A percentile compares a stretch with the other conserved stretches of the same genome.
phyloP scores from a whole-genome alignment of 2,888 invertebrate species.

The Tyria jacobaeae region DNA sequence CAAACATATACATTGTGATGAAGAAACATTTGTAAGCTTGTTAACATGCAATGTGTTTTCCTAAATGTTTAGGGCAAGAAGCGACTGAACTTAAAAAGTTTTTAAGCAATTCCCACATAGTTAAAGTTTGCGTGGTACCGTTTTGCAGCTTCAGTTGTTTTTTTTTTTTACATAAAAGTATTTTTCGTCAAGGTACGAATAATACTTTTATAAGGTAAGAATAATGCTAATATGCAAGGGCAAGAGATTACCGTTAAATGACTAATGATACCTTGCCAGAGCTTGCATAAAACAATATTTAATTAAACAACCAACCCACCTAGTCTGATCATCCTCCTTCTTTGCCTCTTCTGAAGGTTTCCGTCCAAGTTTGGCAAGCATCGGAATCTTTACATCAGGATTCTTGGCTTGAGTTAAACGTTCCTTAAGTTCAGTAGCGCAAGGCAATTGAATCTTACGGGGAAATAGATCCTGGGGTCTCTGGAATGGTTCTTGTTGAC shows the following conservation, averaged over 20 bases:
- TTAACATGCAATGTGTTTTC: too few relatives aligned
- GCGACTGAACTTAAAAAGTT: too few relatives aligned
- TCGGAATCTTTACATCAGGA: conserved; percentile 67
- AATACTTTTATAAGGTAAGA: too few relatives aligned
- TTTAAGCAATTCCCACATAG: too few relatives aligned
- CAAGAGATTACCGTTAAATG: neutral
- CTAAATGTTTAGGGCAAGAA: too few relatives aligned
- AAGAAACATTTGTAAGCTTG: too few relatives aligned
- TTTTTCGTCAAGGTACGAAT: too few relatives aligned
- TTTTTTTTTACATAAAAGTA: too few relatives aligned
- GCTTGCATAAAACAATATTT: neutral
- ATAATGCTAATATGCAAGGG: neutral
- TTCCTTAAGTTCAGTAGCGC: conserved; percentile 65
- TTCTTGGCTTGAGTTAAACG: conserved; percentile 72
- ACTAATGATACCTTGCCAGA: neutral
- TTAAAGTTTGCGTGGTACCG: too few relatives aligned
- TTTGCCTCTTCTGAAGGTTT: conserved; percentile 72
- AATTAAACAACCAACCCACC: conserved; percentile 26
- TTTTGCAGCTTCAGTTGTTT: too few relatives aligned
- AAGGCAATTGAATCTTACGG: conserved; percentile 60
- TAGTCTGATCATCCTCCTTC: conserved; percentile 68
- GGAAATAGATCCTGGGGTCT: conserved; percentile 57
- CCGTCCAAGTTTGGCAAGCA: conserved; percentile 73
- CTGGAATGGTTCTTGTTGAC: conserved; percentile 59
- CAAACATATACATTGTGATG: too few relatives aligned